Evolutionary conservation across 1,140 invertebrate species (phyloP), one percentile per base, ranked within the genome.

Genomic region (Agrilus planipennis): DNA sequence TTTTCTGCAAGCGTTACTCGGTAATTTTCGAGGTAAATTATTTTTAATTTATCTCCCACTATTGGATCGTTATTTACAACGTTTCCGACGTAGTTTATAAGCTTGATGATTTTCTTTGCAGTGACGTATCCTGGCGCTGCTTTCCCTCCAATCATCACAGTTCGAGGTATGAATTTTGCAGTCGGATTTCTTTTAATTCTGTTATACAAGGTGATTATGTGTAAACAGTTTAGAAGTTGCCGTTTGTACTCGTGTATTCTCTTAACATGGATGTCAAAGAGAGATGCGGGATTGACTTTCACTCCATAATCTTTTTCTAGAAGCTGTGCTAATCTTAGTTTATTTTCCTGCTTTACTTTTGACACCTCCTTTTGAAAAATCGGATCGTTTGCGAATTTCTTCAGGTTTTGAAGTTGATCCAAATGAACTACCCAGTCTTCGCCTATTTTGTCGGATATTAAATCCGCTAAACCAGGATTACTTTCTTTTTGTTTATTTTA

Each of bases 211-310:
- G 89, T 93, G 41, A 99, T 96, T 21, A 99, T 87, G 61, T 99
- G 92, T 36, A 99, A 63, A 51, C 84, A 86, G 65, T 99, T 99
- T 40, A 99, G 67, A 32, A 99, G 68, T 65, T 99, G 96, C 7
- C 96, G 75, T 68, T 99, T 99, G 69, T 99, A 99, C 63, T 99
- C 95, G 60, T 99, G 96, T 55, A 99, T 98, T 54, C 96, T 78
- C 67, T 99, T 99, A 15, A 98, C 93, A 64, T 98, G 93, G 45
- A 99, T 88, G 59, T 98, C 94, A 64, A 94, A 99, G 69, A 99
- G 88, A 5, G 91, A 96, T 1, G 86, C 78, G 2, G 89, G 75
- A 64, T 99, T 97, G 6, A 99, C 73, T 52, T 83, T 81, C 15
- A 99, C 72, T 2, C 84, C 82, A 50, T 94, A 96, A 9, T 95